A percentile compares a stretch with the other conserved stretches of the same genome.
These are phyloP conservation scores for Sebastes minor DNA, from an alignment of 2,797 vertebrate genomes.

Conservation along the genomic window DNA sequence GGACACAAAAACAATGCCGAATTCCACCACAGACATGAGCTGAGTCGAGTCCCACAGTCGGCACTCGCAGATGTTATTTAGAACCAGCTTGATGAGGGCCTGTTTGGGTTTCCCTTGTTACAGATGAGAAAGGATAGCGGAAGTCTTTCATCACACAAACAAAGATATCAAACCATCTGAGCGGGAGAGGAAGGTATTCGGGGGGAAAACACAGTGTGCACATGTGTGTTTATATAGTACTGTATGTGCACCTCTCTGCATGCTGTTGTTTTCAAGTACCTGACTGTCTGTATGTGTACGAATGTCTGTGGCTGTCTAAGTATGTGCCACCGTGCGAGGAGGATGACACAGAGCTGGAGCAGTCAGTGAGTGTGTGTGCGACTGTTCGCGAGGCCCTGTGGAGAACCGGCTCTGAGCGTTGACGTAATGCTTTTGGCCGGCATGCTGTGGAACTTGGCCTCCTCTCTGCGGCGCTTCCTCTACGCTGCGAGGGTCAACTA, in stretches of 20 bases:
- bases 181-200: conserved; percentile 3
- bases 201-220: not conserved
- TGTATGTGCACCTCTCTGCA: not conserved
- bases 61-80: conserved; percentile 56
- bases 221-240: not conserved
- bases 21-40: conserved; percentile 47
- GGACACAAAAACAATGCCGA: conserved; percentile 44
- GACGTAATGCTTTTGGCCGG: conserved; percentile 76
- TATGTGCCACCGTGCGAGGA: conserved; percentile 33
- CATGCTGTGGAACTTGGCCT: conserved; percentile 80
- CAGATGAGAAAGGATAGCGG: conserved; percentile 42
- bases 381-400: conserved; percentile 57
- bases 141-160: conserved; percentile 58
- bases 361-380: conserved; percentile 9
- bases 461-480: conserved; percentile 75
- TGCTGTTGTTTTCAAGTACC: conserved; percentile 14
- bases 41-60: conserved; percentile 56
- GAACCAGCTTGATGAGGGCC: conserved; percentile 58
- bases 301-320: conserved; percentile 26
- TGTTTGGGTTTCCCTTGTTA: conserved; percentile 68
- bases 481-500: conserved; percentile 76
- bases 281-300: not conserved
- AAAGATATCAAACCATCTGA: conserved; percentile 51
- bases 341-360: conserved; percentile 49
- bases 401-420: conserved; percentile 65